Percentiles rank a stretch among this genome's conserved stretches.
Conservation (phyloP, 2,113 vertebrate genomes). For the Macrotis lagotis region DNA sequence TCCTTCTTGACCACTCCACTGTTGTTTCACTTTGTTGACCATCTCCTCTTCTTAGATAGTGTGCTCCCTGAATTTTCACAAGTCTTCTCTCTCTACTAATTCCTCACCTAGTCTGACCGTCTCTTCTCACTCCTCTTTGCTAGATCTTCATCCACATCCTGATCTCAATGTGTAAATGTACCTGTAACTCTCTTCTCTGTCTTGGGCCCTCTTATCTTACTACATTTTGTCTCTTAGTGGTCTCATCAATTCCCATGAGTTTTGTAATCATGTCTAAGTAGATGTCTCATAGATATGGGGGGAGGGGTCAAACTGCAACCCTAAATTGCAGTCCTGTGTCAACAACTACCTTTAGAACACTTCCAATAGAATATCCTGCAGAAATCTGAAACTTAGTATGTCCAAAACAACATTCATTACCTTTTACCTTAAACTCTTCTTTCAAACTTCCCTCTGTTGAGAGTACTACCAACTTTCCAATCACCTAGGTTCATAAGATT, state of each 20-base stretch:
- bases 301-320: too few species aligned
- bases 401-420: not conserved
- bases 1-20: not conserved
- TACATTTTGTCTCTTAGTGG: too few species aligned
- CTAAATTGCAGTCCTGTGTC: not conserved
- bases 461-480: not conserved
- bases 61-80: not conserved
- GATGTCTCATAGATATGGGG: not conserved
- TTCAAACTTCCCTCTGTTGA: not conserved
- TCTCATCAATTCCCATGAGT: too few species aligned
- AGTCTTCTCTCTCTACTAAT: not conserved
- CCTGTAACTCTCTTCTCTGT: not conserved
- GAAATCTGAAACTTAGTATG: not conserved
- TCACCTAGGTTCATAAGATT: not conserved
- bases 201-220: not conserved
- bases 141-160: not conserved
- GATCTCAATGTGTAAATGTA: not conserved
- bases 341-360: not conserved
- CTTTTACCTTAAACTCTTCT: not conserved
- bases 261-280: not conserved
- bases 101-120: too few species aligned
- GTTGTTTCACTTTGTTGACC: not conserved
- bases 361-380: not conserved
- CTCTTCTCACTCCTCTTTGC: not conserved
- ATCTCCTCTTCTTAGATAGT: not conserved